Evolutionary conservation across 2,113 vertebrate species (phyloP).

Genomic region (Gorsachius goisagi): DNA sequence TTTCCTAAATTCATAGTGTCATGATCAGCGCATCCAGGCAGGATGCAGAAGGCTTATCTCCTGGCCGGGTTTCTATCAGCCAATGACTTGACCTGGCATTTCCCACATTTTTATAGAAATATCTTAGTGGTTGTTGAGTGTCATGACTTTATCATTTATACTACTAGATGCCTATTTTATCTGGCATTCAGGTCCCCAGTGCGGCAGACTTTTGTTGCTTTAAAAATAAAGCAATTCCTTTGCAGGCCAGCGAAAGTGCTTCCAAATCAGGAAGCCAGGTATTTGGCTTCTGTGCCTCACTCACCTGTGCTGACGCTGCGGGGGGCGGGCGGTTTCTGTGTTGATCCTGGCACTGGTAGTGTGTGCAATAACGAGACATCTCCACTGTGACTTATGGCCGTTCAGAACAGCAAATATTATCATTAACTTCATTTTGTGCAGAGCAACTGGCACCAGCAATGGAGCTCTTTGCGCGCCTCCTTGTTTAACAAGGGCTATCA

Average conservation of each 20-base stretch:
- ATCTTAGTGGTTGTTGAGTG: background rate
- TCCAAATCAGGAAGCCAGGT: background rate
- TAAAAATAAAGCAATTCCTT: background rate
- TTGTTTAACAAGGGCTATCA: background rate
- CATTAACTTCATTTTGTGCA: background rate
- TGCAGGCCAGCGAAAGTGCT: background rate
- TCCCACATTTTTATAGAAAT: background rate
- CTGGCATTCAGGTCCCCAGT: background rate
- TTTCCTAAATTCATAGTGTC: background rate
- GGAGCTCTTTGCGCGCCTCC: background rate
- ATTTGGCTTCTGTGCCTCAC: background rate
- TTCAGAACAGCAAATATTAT: background rate
- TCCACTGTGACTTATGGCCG: background rate
- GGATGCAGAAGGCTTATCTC: background rate
- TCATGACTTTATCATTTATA: background rate
- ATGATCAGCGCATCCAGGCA: fast-evolving
- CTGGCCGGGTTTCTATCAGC: background rate
- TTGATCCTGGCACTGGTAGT: background rate
- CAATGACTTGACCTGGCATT: background rate
- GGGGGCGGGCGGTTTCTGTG: background rate
- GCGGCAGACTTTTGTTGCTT: background rate
- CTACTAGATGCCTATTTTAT: background rate
- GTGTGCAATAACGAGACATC: background rate
- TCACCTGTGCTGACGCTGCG: background rate
- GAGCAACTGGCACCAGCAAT: fast-evolving